Evolutionary conservation across 2,888 invertebrate genomes (phyloP), one percentile per base, ranked within the genome.

Genomic region (Bursaphelenchus okinawaensis): DNA sequence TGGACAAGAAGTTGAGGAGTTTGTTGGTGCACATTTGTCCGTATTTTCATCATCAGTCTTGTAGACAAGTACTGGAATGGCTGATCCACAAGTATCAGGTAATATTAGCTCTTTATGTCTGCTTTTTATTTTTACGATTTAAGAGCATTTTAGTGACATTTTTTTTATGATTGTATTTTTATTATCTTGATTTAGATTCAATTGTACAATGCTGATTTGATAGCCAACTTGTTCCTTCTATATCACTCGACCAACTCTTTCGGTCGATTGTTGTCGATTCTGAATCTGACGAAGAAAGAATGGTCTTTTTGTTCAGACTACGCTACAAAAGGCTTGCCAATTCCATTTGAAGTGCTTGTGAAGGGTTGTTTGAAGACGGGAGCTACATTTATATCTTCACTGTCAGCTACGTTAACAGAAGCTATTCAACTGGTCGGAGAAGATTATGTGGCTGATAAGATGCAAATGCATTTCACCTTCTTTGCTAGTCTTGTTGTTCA

Each of bases 1-100:
- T 98, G 19, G 87, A 94, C 84, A 85, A 86, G 50, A 87, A 87
- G 4, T 89, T 98, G 23, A 87, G 88, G 62, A 88, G 88, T 70
- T 94, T 95, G 84, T 84, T 96, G 0, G 84, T 89, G 1, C 86
- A 76, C 22, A 71, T 94, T 4, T 91, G 93, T 0, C 96, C 96
- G 0, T 94, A 93, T 83, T 89, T 96, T 74, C 86, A 92, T 58
- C 85, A 93, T 0, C 90, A 90, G 75, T 87, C 89, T 7, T 88
- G 92, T 0, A 92, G 93, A 73, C 91, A 93, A 85, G 90, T 92
- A 1, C 83, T 98, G 55, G 98, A 98, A 86, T 98, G 95, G 95
- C 87, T 98, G 3, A 88, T 96, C 55, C 88, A 91, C 78, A 88
- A 87, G 85, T 87, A 80, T 62, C 74, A 81, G 57, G 78, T 77